A percentile compares a stretch with the other conserved stretches of the same genome.
Evolutionary conservation across 2,888 invertebrate genomes (phyloP).

Genomic region (Achlya flavicornis): DNA sequence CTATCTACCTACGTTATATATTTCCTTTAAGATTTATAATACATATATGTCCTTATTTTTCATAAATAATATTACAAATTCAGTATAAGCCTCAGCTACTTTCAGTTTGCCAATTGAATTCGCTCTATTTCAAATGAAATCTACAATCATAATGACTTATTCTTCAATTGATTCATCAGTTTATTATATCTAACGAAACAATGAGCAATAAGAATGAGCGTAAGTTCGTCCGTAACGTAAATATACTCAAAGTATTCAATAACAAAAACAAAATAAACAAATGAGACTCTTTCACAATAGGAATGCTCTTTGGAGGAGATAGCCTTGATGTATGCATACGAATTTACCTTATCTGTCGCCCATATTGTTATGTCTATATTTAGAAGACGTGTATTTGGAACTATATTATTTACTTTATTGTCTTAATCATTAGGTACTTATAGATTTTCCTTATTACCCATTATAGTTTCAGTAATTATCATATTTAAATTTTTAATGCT

Average conservation of each 20-base stretch:
- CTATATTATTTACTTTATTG: neutral
- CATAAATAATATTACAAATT: neutral
- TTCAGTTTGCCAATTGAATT: neutral
- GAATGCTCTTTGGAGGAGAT: slow-evolving; percentile 23
- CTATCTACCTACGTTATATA: neutral
- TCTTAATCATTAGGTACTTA: neutral
- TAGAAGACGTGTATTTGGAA: neutral
- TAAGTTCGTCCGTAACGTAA: slow-evolving; percentile 38
- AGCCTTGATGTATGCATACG: slow-evolving; percentile 18
- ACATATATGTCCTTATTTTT: neutral
- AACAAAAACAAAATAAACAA: slow-evolving; percentile 49
- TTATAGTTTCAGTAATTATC: neutral
- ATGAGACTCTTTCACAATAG: slow-evolving; percentile 28
- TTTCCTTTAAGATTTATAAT: neutral
- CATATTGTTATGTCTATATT: neutral
- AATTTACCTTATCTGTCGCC: neutral
- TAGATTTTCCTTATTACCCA: neutral
- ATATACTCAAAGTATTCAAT: slow-evolving; percentile 42
- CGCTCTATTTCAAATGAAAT: slow-evolving; percentile 11
- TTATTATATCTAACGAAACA: slow-evolving; percentile 43
- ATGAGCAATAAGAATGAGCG: slow-evolving; percentile 50
- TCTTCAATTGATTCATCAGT: slow-evolving; percentile 45
- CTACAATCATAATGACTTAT: slow-evolving; percentile 27
- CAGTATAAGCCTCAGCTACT: neutral
- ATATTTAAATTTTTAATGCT: too few relatives aligned